Evolutionary conservation across 2,888 invertebrate species (phyloP).

Genomic region (Gnatocerus cornutus): DNA sequence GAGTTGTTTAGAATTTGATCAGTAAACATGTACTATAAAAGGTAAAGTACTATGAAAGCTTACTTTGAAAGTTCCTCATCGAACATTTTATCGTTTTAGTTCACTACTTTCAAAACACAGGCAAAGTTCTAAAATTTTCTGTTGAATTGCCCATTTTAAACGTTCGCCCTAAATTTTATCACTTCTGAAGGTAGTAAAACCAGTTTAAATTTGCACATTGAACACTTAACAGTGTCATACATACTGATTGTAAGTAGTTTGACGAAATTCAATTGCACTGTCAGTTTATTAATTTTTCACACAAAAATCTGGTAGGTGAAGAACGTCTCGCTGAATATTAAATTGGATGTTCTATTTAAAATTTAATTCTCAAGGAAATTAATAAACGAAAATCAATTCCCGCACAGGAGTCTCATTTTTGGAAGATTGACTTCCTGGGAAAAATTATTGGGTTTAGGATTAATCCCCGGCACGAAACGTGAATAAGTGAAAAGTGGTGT

Average conservation of each 20-base stretch:
- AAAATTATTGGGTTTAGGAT: slow-evolving; percentile 13
- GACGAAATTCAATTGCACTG: slow-evolving; percentile 7
- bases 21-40: no score
- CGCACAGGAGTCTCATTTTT: slow-evolving; percentile 12
- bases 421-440: slow-evolving; percentile 22
- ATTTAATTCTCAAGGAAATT: slow-evolving; percentile 23
- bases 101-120: slow-evolving; percentile 23
- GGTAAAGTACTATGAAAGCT: neutral
- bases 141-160: slow-evolving; percentile 9
- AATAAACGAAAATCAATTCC: slow-evolving; percentile 35
- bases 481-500: slow-evolving; percentile 11
- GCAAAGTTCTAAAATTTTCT: slow-evolving; percentile 20
- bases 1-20: no score
- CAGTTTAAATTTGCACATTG: slow-evolving; percentile 20
- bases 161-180: slow-evolving; percentile 23
- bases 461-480: slow-evolving; percentile 11
- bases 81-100: slow-evolving; percentile 17
- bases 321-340: neutral
- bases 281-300: slow-evolving; percentile 1
- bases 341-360: slow-evolving; percentile 9
- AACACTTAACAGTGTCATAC: slow-evolving; percentile 23
- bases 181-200: slow-evolving; percentile 19
- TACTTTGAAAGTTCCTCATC: slow-evolving; percentile 16
- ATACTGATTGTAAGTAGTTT: slow-evolving; percentile 31
- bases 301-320: neutral